phyloP scores from a whole-genome alignment of 1,140 invertebrate species.

The Anadara kagoshimensis region DNA sequence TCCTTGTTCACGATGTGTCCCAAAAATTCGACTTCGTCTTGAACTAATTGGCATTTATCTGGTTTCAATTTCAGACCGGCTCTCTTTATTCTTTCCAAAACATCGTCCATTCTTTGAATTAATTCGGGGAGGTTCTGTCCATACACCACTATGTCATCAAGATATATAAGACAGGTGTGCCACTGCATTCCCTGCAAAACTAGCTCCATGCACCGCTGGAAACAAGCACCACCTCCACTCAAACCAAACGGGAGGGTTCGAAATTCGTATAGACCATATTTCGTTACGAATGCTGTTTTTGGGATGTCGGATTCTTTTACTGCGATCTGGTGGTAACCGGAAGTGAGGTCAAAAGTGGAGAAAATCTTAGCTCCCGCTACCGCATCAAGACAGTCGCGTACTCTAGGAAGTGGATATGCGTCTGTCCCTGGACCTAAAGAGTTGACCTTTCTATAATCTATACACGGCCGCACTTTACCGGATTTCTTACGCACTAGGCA shows the following conservation, averaged over 20 bases:
- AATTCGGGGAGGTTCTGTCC: slow-evolving; percentile 26
- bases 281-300: slow-evolving; percentile 63
- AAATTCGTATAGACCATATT: slow-evolving; percentile 36
- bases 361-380: slow-evolving; percentile 65
- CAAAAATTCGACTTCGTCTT: slow-evolving; percentile 25
- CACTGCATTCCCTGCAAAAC: slow-evolving; percentile 42
- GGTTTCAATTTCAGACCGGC: slow-evolving; percentile 35
- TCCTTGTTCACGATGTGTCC: slow-evolving; percentile 18
- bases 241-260: slow-evolving; percentile 45
- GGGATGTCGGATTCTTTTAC: slow-evolving; percentile 62
- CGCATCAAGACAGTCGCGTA: slow-evolving; percentile 35
- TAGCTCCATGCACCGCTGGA: slow-evolving; percentile 53
- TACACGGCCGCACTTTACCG: slow-evolving; percentile 74
- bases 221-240: slow-evolving; percentile 42
- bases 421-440: slow-evolving; percentile 26
- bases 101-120: slow-evolving; percentile 21
- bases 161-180: slow-evolving; percentile 35
- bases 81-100: slow-evolving; percentile 24
- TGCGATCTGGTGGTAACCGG: slow-evolving; percentile 68
- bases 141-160: slow-evolving; percentile 46
- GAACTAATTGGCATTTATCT: slow-evolving; percentile 35
- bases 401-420: slow-evolving; percentile 27
- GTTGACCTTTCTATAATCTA: slow-evolving; percentile 72
- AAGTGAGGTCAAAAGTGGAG: slow-evolving; percentile 71
- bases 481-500: slow-evolving; percentile 74